phyloP scores from a whole-genome alignment of 2,797 vertebrate genomes.

The Ibycter americanus region DNA sequence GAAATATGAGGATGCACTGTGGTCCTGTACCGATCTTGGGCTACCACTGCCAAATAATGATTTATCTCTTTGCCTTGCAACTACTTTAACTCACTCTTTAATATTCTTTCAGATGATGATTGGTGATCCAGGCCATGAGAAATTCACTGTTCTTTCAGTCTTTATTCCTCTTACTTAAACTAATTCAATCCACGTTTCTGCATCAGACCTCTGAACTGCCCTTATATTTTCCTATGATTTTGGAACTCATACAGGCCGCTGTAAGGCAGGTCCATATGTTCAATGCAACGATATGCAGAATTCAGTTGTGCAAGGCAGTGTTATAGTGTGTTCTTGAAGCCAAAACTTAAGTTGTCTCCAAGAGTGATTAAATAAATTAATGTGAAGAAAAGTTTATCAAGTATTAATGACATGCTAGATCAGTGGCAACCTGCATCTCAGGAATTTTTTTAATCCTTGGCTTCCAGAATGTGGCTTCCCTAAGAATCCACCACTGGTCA shows the following conservation, averaged over 20 bases:
- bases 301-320: neutral
- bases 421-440: neutral
- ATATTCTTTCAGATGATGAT: neutral
- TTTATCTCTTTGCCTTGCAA: neutral
- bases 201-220: neutral
- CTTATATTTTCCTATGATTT: neutral
- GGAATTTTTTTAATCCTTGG: neutral
- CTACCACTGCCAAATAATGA: neutral
- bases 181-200: neutral
- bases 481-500: neutral
- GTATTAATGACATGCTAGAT: neutral
- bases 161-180: neutral
- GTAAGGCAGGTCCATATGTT: fast-evolving
- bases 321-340: neutral
- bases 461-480: neutral
- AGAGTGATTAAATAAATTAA: neutral
- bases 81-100: neutral
- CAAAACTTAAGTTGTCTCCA: neutral
- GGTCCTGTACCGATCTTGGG: neutral
- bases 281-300: fast-evolving
- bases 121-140: neutral
- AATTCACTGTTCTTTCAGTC: neutral
- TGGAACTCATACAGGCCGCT: neutral
- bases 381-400: neutral
- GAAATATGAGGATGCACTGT: neutral